phyloP scores from a whole-genome alignment of 2,888 invertebrate species.

The Caenorhabditis angaria region DNA sequence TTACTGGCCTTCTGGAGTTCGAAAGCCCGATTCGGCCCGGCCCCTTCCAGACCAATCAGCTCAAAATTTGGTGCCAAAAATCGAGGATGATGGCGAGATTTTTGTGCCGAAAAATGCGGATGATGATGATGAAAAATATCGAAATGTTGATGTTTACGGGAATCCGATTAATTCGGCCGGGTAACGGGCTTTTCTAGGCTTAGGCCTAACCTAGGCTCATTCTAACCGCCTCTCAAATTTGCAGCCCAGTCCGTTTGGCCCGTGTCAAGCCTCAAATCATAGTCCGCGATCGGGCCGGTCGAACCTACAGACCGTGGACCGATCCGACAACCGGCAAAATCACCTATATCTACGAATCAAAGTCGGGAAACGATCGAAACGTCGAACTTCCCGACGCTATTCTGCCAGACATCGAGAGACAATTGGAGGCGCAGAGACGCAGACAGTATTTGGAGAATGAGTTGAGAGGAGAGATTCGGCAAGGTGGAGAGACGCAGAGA shows the following conservation, averaged over 20 bases:
- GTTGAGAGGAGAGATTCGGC: neutral
- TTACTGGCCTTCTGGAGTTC: neutral
- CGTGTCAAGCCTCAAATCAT: constrained; percentile 6
- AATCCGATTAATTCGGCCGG: neutral
- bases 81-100: neutral
- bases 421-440: neutral
- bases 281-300: neutral
- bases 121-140: neutral
- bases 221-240: neutral
- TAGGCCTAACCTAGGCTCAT: too few species aligned
- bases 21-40: neutral
- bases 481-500: constrained; percentile 1
- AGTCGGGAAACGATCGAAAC: neutral
- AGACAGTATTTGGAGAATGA: neutral
- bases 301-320: neutral
- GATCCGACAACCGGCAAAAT: neutral
- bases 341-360: too few species aligned
- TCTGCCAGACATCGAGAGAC: neutral
- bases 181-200: neutral
- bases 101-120: neutral
- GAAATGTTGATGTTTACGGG: constrained; percentile 1
- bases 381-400: neutral
- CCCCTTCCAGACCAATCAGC: too few species aligned
- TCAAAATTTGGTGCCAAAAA: too few species aligned
- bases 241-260: neutral